Conservation (phyloP, 2,113 vertebrate genomes). For the Zeus faber region DNA sequence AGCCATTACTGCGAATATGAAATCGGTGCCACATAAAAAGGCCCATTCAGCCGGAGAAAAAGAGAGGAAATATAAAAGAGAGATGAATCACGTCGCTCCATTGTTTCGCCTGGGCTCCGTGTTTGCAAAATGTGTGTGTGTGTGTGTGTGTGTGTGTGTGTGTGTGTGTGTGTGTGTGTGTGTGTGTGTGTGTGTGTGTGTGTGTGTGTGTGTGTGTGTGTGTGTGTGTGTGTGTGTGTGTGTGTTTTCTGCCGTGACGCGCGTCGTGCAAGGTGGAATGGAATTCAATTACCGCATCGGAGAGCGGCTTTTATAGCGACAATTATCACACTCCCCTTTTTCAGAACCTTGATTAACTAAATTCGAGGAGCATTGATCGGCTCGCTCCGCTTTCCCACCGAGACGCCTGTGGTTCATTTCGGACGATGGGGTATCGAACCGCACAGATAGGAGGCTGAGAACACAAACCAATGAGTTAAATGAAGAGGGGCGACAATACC, state of each 20-base stretch:
- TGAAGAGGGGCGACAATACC: too few relatives aligned
- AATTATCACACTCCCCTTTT: not conserved
- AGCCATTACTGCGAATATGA: slow-evolving; percentile 59
- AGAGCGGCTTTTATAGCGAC: not conserved
- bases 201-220: too few relatives aligned
- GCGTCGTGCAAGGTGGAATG: not conserved
- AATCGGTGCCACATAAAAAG: slow-evolving; percentile 36
- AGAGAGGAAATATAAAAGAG: slow-evolving; percentile 53
- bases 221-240: too few relatives aligned
- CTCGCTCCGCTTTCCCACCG: slow-evolving; percentile 3
- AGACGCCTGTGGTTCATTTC: not conserved
- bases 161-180: too few relatives aligned
- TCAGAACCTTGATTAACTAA: slow-evolving; percentile 10
- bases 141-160: too few relatives aligned
- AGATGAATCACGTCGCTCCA: slow-evolving; percentile 56
- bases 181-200: too few relatives aligned
- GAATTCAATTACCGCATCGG: slow-evolving; percentile 3
- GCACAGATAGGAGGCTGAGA: not conserved
- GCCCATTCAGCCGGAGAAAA: slow-evolving; percentile 19
- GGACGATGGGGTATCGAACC: not conserved
- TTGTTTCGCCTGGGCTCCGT: slow-evolving; percentile 52
- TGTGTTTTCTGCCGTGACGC: too few relatives aligned
- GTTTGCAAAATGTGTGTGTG: slow-evolving; percentile 58
- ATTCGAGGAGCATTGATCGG: slow-evolving; percentile 13
- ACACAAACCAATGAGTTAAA: not conserved